Percentiles rank a stretch among this genome's conserved stretches.
Conservation (phyloP, 2,113 vertebrate species). For the Thalassoma bifasciatum region DNA sequence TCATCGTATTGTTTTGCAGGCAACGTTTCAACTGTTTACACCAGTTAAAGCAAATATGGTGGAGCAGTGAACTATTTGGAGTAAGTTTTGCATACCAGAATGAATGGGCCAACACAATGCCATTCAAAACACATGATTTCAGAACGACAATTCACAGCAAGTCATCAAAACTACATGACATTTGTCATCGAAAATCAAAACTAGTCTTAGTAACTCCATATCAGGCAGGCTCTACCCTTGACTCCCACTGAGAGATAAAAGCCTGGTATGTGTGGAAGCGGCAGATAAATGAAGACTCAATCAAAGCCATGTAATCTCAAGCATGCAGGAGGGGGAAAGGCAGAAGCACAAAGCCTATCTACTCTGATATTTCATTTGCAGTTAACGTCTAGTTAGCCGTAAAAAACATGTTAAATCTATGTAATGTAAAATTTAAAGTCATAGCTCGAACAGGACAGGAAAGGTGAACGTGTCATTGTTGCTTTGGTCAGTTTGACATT, state of each 20-base stretch:
- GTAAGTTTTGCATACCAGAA: too few species aligned
- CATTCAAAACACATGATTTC: too few species aligned
- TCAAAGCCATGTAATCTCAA: not conserved
- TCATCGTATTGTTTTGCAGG: too few species aligned
- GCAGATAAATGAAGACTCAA: not conserved
- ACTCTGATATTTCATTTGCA: too few species aligned
- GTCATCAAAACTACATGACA: too few species aligned
- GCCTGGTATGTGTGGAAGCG: not conserved
- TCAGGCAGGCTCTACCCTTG: not conserved
- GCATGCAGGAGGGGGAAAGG: not conserved
- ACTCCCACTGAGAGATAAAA: not conserved
- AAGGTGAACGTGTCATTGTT: conserved; percentile 3
- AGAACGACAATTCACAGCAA: too few species aligned
- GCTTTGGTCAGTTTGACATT: not conserved
- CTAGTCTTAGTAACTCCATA: too few species aligned
- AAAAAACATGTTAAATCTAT: not conserved
- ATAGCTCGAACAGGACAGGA: not conserved
- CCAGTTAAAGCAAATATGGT: too few species aligned
- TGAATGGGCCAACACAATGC: too few species aligned
- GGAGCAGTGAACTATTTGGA: too few species aligned
- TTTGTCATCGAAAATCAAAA: too few species aligned
- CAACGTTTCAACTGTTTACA: too few species aligned
- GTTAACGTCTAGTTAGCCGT: not conserved
- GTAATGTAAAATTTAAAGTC: not conserved
- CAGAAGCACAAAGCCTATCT: not conserved